Percentiles rank a stretch among this genome's conserved stretches.
These are phyloP conservation scores for Lepisosteus oculatus DNA, from an alignment of 2,113 vertebrate species.

Conservation along the genomic window DNA sequence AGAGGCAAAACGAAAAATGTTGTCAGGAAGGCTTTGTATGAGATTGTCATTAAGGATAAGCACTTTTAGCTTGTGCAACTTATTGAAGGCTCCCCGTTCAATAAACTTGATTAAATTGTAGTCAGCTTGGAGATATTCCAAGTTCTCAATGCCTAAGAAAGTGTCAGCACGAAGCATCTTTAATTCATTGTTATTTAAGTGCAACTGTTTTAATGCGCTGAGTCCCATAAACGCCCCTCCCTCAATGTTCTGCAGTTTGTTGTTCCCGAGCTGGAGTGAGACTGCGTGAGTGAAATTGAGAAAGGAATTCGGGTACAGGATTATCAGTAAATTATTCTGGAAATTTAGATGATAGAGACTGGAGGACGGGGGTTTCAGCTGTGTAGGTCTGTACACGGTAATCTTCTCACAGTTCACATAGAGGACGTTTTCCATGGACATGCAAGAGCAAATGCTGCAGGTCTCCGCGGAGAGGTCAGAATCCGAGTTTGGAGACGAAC, in stretches of 20 bases:
- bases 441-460: slow-evolving; percentile 93
- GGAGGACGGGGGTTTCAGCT: slow-evolving; percentile 88
- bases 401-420: slow-evolving; percentile 98
- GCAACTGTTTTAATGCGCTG: slow-evolving; percentile 92
- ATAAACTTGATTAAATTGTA: slow-evolving; percentile 99
- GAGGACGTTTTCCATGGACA: slow-evolving; percentile 94
- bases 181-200: slow-evolving; percentile 98
- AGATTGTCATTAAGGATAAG: slow-evolving; percentile 98
- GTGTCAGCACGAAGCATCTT: slow-evolving; percentile 94
- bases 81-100: slow-evolving; percentile 97
- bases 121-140: slow-evolving; percentile 99
- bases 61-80: slow-evolving; percentile 96
- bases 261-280: slow-evolving; percentile 95
- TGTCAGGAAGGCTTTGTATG: slow-evolving; percentile 90
- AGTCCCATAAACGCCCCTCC: slow-evolving; percentile 94
- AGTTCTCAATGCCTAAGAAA: slow-evolving; percentile 95
- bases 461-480: slow-evolving; percentile 87
- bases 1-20: slow-evolving; percentile 97
- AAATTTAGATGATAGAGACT: slow-evolving; percentile 97
- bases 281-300: slow-evolving; percentile 96
- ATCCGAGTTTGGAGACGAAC: slow-evolving; percentile 77
- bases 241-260: slow-evolving; percentile 96
- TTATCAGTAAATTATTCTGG: slow-evolving; percentile 93
- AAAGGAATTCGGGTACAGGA: slow-evolving; percentile 94
- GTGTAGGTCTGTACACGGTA: slow-evolving; percentile 91